A percentile compares a stretch with the other conserved stretches of the same genome.
Evolutionary conservation across 2,113 vertebrate species (phyloP).

Genomic region (Perccottus glenii): DNA sequence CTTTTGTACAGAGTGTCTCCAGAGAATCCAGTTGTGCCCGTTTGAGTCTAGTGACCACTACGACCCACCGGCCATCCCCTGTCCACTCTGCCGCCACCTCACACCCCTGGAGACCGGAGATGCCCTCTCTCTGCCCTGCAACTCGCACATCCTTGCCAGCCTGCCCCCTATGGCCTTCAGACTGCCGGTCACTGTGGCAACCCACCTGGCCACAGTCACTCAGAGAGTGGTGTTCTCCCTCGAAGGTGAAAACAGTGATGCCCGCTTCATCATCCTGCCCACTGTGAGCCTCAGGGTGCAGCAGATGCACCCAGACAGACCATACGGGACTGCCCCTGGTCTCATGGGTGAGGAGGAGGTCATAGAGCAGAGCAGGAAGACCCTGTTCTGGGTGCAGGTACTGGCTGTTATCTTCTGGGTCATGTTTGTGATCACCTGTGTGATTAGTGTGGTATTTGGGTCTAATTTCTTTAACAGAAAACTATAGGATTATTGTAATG

Average conservation of each 20-base stretch:
- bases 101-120: constrained; percentile 68
- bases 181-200: constrained; percentile 48
- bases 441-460: constrained; percentile 75
- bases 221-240: constrained; percentile 78
- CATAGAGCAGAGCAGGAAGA: constrained; percentile 62
- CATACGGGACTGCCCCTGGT: constrained; percentile 11
- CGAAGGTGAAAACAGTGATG: constrained; percentile 65
- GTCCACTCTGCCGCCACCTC: constrained; percentile 79
- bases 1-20: constrained; percentile 82
- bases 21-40: constrained; percentile 74
- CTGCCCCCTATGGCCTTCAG: constrained; percentile 64
- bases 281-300: constrained; percentile 82
- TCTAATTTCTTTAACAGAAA: constrained; percentile 66
- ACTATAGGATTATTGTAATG: not conserved
- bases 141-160: constrained; percentile 70
- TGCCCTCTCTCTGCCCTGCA: constrained; percentile 73
- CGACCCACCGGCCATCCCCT: constrained; percentile 66
- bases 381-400: constrained; percentile 73
- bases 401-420: constrained; percentile 77
- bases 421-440: constrained; percentile 76
- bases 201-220: constrained; percentile 65
- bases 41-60: constrained; percentile 24
- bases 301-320: constrained; percentile 69
- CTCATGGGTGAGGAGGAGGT: constrained; percentile 51
- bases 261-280: constrained; percentile 78